Evolutionary conservation across 2,113 vertebrate species (phyloP), one percentile per base, ranked within the genome.

Genomic region (Labrus mixtus): DNA sequence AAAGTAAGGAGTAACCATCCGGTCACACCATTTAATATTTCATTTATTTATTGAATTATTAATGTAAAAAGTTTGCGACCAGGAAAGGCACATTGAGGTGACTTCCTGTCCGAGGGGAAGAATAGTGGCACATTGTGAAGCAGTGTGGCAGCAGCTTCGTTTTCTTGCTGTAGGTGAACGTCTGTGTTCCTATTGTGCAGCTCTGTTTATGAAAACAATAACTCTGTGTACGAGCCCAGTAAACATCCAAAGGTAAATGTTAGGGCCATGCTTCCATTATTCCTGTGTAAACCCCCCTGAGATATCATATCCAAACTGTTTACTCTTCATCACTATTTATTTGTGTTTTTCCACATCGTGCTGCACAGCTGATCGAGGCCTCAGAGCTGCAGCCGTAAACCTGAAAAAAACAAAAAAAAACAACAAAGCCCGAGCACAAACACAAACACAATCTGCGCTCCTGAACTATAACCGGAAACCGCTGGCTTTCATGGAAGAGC

Each of bases 31-130:
- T 93, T 93, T 94, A 78, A 90, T 91, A 91, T 90, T 79, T 22
- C 86, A 78, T 92, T 93, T 93, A 95, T 95, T 95, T 94, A 92
- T 92, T 95, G 86, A 90, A 92, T 93, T 91, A 91, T 93, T 91
- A 84, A 92, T 89, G 90, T 86, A 66, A 73, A 87, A 79, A 6
- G n/a, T n/a, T 78, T 67, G 86, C 61, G 82, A 85, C 74, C 93
- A 90, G 94, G 94, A 95, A 95, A 91, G 84, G 89, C 90, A 83
- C 87, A 88, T 87, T 90, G 91, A 90, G 86, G 81, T 82, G 45
- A 85, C 89, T 93, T 94, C 94, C 94, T 91, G 91, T 65, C 45
- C 0, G 22, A 87, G 45, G 81, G 89, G 88, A 88, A 92, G 86
- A 91, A 15, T 80, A 70, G 83, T 76, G 79, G 22, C 66, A 68